Evolutionary conservation across 1,140 invertebrate species (phyloP), one percentile per base, ranked within the genome.

Genomic region (Drosophila dunni): DNA sequence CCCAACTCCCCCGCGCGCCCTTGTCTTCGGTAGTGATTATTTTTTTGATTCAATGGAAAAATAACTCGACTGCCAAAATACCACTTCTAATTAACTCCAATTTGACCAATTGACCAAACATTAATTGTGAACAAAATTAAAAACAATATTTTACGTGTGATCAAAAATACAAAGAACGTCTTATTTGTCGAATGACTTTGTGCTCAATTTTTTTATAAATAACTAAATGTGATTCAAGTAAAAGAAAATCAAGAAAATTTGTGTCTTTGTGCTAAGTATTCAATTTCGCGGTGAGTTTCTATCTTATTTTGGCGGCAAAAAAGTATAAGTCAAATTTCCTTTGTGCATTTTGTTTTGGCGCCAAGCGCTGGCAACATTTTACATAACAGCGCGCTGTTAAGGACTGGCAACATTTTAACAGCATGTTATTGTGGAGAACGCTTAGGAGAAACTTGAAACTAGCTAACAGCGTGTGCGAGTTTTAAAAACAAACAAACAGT

Each of bases 101-200:
- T 88, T 89, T 88, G 42, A 88, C 84, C 73, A 83, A 83, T 75
- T 88, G 83, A 88, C 84, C 72, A 51, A 81, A 62, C 10, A 74
- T 75, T 88, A 79, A 85, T 85, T 85, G 71, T 68, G 71, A 54
- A 44, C 44, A 61, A 65, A 76, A 80, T 51, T 67, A 65, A 58
- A 46, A 74, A 29, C 54, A 42, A 46, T 54, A 72, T 82, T 82
- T 75, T 75, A 78, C 64, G 76, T 81, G 72, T 81, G 72, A 60
- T 46, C 17, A 60, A 60, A 60, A 72, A 81, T 13, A 17, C 11
- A 54, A 56, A 9, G 9, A 11, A 17, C 34, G 15, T 56, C 15
- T 45, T 17, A 17, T 38, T 38, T 40, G 54, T 57, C 40, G 38
- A 40, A 40, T 40, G 10, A 38, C 44, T 60, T 45, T 61, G 66